phyloP scores from a whole-genome alignment of 1,140 invertebrate genomes.

The Trichomalopsis sarcophagae region DNA sequence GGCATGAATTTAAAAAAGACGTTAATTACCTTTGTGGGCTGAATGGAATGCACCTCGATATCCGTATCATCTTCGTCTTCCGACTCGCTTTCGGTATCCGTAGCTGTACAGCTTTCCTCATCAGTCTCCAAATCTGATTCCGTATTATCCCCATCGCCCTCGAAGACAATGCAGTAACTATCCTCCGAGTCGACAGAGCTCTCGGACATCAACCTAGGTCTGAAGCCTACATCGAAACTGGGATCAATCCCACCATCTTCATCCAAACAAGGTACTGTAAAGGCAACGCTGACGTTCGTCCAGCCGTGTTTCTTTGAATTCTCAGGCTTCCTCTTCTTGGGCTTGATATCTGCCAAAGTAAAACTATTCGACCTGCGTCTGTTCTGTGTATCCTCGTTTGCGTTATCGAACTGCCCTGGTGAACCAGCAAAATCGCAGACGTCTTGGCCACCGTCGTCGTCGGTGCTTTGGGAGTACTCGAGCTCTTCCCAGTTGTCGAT shows the following conservation, averaged over 20 bases:
- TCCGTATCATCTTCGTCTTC: conserved; percentile 22
- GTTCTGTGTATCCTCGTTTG: background rate
- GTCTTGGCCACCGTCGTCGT: conserved; percentile 1
- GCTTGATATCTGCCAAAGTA: conserved; percentile 47
- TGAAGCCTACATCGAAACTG: conserved; percentile 19
- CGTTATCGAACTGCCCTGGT: background rate
- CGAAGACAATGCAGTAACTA: conserved; percentile 69
- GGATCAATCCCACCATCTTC: conserved; percentile 1
- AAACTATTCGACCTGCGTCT: conserved; percentile 7
- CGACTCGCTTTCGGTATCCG: conserved; percentile 8
- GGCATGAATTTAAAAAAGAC: background rate
- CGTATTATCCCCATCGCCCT: conserved; percentile 52
- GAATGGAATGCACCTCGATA: background rate
- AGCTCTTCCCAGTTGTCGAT: conserved; percentile 58
- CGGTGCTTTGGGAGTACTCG: conserved; percentile 32
- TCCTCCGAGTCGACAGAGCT: conserved; percentile 71
- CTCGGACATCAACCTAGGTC: conserved; percentile 62
- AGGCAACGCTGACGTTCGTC: background rate
- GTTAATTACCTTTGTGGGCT: conserved; percentile 19
- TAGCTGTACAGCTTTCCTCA: background rate
- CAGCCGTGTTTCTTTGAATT: conserved; percentile 19
- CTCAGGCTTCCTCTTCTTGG: conserved; percentile 39
- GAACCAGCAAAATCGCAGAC: background rate
- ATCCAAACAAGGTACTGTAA: conserved; percentile 1
- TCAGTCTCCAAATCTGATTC: conserved; percentile 53